phyloP scores from a whole-genome alignment of 2,797 vertebrate species.

The Ciconia nigra region DNA sequence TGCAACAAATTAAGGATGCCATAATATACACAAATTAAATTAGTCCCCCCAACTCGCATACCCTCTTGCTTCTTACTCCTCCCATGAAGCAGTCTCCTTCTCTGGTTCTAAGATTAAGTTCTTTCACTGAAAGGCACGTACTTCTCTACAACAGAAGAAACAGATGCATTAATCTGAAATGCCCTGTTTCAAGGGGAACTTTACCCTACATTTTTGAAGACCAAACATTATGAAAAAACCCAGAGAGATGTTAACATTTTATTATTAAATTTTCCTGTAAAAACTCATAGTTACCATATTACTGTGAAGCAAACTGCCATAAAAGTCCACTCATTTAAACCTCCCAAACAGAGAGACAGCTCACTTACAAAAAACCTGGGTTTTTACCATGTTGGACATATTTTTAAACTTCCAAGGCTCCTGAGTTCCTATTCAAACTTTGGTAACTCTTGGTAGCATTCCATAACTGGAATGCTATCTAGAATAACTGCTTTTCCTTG shows the following conservation, averaged over 20 bases:
- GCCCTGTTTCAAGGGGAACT: neutral
- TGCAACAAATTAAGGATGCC: conserved; percentile 60
- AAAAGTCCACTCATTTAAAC: neutral
- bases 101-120: conserved; percentile 65
- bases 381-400: neutral
- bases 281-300: neutral
- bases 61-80: conserved; percentile 67
- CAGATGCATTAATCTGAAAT: conserved; percentile 22
- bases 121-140: conserved; percentile 75
- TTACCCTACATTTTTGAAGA: neutral
- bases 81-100: conserved; percentile 60
- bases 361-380: neutral
- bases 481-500: neutral
- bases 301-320: neutral
- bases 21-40: conserved; percentile 64
- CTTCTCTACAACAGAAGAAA: conserved; percentile 73
- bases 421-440: neutral
- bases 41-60: neutral
- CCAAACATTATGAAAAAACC: neutral
- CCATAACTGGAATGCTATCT: neutral
- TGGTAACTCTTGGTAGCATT: neutral
- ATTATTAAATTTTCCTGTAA: neutral
- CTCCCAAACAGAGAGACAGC: neutral
- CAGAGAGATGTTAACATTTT: neutral
- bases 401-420: neutral